Conservation (phyloP, 2,797 vertebrate genomes). For the Cetoscarus ocellatus region DNA sequence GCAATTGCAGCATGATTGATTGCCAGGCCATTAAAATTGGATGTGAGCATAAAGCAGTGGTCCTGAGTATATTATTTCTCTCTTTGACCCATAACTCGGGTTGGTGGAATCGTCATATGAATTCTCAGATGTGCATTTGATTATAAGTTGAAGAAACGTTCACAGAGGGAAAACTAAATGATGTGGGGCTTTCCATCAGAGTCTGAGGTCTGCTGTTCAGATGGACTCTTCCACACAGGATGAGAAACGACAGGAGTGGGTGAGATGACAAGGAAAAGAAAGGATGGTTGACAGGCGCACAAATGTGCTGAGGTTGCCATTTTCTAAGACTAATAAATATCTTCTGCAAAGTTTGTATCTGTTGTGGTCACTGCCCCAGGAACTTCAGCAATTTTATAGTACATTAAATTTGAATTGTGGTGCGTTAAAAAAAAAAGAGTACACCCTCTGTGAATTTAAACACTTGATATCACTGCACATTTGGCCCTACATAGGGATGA, state of each 20-base stretch:
- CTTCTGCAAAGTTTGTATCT: neutral
- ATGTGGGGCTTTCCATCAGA: constrained; percentile 19
- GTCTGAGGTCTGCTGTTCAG: constrained; percentile 9
- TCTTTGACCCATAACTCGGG: constrained; percentile 21
- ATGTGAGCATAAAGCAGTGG: constrained; percentile 30
- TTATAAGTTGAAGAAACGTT: constrained; percentile 41
- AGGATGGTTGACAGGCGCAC: constrained; percentile 10
- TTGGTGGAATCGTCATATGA: constrained; percentile 23
- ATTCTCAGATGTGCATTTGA: constrained; percentile 34
- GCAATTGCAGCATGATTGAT: constrained; percentile 40
- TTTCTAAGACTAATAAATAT: constrained; percentile 16
- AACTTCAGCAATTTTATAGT: no score
- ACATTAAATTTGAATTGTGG: no score
- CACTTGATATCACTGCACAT: no score
- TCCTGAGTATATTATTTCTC: constrained; percentile 34
- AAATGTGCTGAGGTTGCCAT: constrained; percentile 13
- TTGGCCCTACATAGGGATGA: no score
- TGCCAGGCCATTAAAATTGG: constrained; percentile 25
- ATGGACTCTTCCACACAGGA: constrained; percentile 22
- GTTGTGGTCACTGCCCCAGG: no score
- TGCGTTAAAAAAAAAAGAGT: no score
- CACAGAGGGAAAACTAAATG: constrained; percentile 8
- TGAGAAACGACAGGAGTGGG: constrained; percentile 7
- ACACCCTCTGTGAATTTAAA: no score
- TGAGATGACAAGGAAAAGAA: neutral